Conservation (phyloP, 1,140 invertebrate species). For the Drosophila truncata region DNA sequence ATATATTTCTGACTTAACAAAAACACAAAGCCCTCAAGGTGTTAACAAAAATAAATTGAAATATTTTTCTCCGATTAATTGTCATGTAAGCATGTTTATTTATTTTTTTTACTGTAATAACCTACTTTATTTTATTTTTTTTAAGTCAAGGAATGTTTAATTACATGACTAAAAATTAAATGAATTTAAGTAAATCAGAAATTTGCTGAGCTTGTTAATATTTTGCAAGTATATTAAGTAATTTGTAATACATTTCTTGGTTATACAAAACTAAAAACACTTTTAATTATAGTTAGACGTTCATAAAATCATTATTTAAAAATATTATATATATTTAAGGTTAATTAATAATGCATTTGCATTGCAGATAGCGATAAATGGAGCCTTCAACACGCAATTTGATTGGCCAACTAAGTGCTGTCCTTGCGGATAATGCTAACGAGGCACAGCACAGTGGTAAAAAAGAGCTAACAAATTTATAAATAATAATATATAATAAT, state of each 20-base stretch:
- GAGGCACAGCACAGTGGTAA: conserved; percentile 1
- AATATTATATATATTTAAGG: conserved; percentile 27
- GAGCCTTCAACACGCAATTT: conserved; percentile 23
- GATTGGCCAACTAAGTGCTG: conserved; percentile 15
- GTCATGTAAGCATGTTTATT: conserved; percentile 1
- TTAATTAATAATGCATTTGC: conserved; percentile 32
- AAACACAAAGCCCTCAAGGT: background rate
- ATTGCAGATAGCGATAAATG: conserved; percentile 7
- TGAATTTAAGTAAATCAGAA: background rate
- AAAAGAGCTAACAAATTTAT: too few relatives aligned
- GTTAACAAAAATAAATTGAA: conserved; percentile 6
- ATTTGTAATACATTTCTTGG: background rate
- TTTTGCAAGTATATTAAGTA: background rate
- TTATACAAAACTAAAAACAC: background rate
- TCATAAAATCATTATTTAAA: background rate
- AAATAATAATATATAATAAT: background rate
- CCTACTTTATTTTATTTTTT: conserved; percentile 1
- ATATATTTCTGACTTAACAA: background rate
- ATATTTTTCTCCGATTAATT: background rate
- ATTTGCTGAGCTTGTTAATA: background rate
- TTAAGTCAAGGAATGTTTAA: background rate
- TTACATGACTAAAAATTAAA: background rate
- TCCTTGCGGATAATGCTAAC: conserved; percentile 8
- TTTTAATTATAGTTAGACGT: background rate
- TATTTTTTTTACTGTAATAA: background rate